Percentiles rank a stretch among this genome's conserved stretches.
Evolutionary conservation across 2,888 invertebrate species (phyloP).

Genomic region (Druceiella hillmani): DNA sequence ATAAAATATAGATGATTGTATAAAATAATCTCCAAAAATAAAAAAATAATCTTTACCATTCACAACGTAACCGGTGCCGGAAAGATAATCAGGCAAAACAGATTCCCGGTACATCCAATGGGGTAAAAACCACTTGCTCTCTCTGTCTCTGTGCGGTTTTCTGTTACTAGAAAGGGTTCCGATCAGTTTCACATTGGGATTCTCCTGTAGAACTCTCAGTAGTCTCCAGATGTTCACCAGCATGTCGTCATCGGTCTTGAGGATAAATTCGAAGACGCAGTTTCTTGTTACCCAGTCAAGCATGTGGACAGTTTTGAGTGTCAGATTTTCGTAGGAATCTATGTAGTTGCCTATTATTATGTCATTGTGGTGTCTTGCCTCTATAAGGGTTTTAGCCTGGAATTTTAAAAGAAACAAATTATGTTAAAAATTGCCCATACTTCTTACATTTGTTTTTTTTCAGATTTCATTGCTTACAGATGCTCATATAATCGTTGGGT

Average conservation of each 20-base stretch:
- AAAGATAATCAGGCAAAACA: slow-evolving; percentile 59
- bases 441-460: too few species aligned
- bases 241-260: slow-evolving; percentile 61
- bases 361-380: slow-evolving; percentile 51
- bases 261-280: slow-evolving; percentile 49
- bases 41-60: too few species aligned
- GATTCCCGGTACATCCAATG: slow-evolving; percentile 47
- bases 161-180: too few species aligned
- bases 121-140: slow-evolving; percentile 63
- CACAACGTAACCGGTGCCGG: slow-evolving; percentile 61
- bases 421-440: too few species aligned
- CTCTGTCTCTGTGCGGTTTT: slow-evolving; percentile 54
- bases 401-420: too few species aligned
- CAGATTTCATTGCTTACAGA: too few species aligned
- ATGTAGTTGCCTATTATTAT: slow-evolving; percentile 56
- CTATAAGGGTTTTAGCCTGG: too few species aligned
- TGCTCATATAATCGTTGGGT: too few species aligned
- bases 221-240: slow-evolving; percentile 53
- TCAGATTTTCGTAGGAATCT: slow-evolving; percentile 62
- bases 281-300: slow-evolving; percentile 53
- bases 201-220: slow-evolving; percentile 29
- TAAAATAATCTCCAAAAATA: too few species aligned
- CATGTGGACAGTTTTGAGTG: slow-evolving; percentile 61
- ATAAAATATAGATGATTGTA: too few species aligned
- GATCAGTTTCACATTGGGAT: slow-evolving; percentile 39